Percentiles rank a stretch among this genome's conserved stretches.
phyloP scores from a whole-genome alignment of 2,797 vertebrate genomes.

The Crenuchus spilurus region DNA sequence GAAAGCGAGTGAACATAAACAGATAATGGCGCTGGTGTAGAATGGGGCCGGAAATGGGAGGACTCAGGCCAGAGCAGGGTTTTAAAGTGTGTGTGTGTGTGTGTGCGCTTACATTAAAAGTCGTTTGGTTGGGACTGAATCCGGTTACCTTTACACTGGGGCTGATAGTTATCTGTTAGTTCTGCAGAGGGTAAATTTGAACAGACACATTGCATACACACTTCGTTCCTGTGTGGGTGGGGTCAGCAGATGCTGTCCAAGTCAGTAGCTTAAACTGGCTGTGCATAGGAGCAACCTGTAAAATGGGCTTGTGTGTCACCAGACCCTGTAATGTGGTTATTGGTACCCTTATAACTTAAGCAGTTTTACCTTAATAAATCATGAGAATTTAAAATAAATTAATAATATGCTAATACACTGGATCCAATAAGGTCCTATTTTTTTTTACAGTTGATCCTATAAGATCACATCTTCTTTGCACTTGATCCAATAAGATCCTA shows the following conservation, averaged over 20 bases:
- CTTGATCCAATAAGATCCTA: no score
- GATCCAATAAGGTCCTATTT: no score
- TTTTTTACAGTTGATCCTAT: no score
- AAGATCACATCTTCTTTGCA: no score
- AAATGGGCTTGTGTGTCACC: no score
- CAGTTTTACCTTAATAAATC: no score
- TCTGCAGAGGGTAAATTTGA: constrained; percentile 33
- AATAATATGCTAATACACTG: no score
- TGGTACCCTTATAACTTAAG: neutral
- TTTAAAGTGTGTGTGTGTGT: constrained; percentile 29
- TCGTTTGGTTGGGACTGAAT: constrained; percentile 18
- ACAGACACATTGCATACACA: constrained; percentile 22
- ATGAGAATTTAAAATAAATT: no score
- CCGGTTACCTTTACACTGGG: constrained; percentile 16
- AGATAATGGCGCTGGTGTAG: constrained; percentile 71
- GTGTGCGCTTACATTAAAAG: constrained; percentile 36
- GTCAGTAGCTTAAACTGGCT: neutral
- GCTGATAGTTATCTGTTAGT: constrained; percentile 25
- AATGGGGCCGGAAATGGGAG: constrained; percentile 69
- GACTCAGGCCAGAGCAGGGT: constrained; percentile 61
- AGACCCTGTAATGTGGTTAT: neutral
- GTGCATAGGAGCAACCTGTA: neutral
- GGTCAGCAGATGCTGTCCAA: constrained; percentile 9
- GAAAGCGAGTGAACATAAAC: constrained; percentile 71
- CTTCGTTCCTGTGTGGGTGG: neutral